Conservation (phyloP, 2,888 invertebrate species). For the Caenorhabditis imperialis region DNA sequence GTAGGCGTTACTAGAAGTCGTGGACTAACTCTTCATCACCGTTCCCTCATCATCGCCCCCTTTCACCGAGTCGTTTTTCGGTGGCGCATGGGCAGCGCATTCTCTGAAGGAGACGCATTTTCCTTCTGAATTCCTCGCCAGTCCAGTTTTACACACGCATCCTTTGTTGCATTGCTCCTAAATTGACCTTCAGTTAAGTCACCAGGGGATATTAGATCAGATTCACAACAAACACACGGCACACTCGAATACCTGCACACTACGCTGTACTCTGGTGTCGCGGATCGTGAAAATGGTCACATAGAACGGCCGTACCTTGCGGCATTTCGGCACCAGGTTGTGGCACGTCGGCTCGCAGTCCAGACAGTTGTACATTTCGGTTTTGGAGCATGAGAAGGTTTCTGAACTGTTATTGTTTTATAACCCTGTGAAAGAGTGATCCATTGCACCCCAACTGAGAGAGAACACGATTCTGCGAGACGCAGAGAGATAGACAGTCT, state of each 20-base stretch:
- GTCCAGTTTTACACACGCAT: conserved; percentile 51
- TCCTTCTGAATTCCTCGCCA: conserved; percentile 38
- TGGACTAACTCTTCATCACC: conserved; percentile 52
- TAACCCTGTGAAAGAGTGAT: too few species aligned
- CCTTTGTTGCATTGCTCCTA: conserved; percentile 56
- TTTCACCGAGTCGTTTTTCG: conserved; percentile 31
- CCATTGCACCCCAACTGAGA: too few species aligned
- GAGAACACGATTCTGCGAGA: too few species aligned
- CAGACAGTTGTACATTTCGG: conserved; percentile 52
- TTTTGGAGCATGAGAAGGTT: conserved; percentile 44
- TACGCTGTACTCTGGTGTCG: conserved; percentile 54
- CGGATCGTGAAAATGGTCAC: conserved; percentile 48
- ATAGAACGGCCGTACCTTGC: conserved; percentile 50
- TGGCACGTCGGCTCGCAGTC: conserved; percentile 59
- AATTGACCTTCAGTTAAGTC: neutral
- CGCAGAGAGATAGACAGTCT: too few species aligned
- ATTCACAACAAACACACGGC: conserved; percentile 35
- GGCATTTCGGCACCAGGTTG: conserved; percentile 56
- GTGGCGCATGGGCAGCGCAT: conserved; percentile 38
- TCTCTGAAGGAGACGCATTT: conserved; percentile 47
- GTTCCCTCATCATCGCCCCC: conserved; percentile 47
- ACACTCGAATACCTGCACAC: conserved; percentile 46
- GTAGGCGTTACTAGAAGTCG: too few species aligned
- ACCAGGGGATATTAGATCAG: neutral
- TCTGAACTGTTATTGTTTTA: too few species aligned